A percentile compares a stretch with the other conserved stretches of the same genome.
These are phyloP conservation scores for Microctonus hyperodae DNA, from an alignment of 2,888 invertebrate genomes.

Conservation along the genomic window DNA sequence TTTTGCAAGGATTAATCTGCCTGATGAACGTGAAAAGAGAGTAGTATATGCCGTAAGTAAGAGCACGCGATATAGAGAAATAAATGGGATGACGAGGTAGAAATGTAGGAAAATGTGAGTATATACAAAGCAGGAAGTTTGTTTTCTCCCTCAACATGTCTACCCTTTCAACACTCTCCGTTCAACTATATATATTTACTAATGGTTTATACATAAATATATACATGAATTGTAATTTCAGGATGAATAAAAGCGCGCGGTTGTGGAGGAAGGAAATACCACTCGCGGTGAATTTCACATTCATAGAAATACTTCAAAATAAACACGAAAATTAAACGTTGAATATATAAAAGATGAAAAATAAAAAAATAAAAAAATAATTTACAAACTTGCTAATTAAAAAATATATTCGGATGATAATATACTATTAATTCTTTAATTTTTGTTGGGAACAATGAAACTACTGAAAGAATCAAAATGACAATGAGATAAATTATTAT, in stretches of 20 bases:
- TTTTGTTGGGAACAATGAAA: background rate
- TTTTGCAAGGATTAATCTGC: background rate
- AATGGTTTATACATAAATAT: background rate
- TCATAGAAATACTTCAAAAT: background rate
- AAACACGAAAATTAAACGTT: background rate
- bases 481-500: background rate
- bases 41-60: background rate
- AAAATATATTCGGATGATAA: background rate
- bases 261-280: background rate
- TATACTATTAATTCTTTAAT: background rate
- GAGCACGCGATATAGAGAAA: background rate
- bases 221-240: conserved; percentile 11
- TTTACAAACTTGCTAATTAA: background rate
- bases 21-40: background rate
- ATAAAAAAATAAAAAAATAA: background rate
- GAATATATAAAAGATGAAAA: background rate
- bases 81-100: background rate
- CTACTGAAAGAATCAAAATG: background rate
- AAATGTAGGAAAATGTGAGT: background rate
- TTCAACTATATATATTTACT: conserved; percentile 6
- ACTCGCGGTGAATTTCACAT: background rate
- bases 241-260: conserved; percentile 1
- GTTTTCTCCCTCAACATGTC: conserved; percentile 1
- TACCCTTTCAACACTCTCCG: conserved; percentile 7
- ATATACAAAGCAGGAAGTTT: conserved; percentile 1